These are phyloP conservation scores for Gonocerus acuteangulatus DNA, from an alignment of 2,888 invertebrate genomes.

Conservation along the genomic window DNA sequence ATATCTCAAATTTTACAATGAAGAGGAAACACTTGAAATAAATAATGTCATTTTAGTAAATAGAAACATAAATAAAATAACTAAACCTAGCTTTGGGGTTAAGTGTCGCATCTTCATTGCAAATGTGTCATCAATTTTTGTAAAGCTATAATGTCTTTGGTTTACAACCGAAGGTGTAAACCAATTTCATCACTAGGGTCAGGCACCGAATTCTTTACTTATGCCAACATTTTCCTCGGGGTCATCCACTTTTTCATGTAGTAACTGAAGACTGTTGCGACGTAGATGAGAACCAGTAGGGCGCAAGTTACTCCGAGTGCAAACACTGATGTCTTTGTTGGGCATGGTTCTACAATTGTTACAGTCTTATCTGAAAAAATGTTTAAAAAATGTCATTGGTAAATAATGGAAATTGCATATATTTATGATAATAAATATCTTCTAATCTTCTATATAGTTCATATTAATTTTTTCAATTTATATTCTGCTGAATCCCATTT, in stretches of 20 bases:
- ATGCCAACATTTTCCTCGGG: conserved; percentile 72
- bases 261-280: conserved; percentile 85
- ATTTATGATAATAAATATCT: no score
- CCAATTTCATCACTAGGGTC: conserved; percentile 11
- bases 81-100: conserved; percentile 14
- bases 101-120: conserved; percentile 41
- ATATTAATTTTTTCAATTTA: no score
- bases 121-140: conserved; percentile 28
- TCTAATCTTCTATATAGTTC: no score
- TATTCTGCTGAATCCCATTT: no score
- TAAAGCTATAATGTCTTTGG: conserved; percentile 12
- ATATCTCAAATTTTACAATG: conserved; percentile 34
- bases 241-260: conserved; percentile 88
- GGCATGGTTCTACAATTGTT: conserved; percentile 83
- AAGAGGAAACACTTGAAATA: conserved; percentile 40
- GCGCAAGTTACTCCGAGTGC: conserved; percentile 86
- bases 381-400: no score
- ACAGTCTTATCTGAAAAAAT: conserved; percentile 81
- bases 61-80: conserved; percentile 28
- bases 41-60: conserved; percentile 24
- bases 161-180: conserved; percentile 8
- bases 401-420: no score
- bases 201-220: background rate
- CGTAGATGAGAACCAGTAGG: conserved; percentile 76
- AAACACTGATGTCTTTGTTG: conserved; percentile 84